These are phyloP conservation scores for Caenorhabditis imperialis DNA, from an alignment of 2,888 invertebrate genomes.

Conservation along the genomic window DNA sequence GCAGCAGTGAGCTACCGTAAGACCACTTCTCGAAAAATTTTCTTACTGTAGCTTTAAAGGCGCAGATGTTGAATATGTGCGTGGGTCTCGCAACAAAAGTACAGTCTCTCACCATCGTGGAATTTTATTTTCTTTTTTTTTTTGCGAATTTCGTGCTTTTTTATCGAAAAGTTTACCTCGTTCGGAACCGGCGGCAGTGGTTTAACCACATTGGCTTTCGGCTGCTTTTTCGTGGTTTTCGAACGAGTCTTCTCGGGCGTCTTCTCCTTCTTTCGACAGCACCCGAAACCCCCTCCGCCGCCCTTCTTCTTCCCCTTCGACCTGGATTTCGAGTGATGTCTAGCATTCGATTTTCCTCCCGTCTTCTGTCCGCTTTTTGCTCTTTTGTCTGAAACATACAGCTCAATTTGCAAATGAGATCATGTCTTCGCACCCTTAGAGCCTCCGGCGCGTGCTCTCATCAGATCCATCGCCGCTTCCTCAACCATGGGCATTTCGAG, in stretches of 20 bases:
- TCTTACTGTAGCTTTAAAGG: constrained; percentile 14
- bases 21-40: too few relatives aligned
- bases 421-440: neutral
- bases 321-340: constrained; percentile 8
- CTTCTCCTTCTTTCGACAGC: constrained; percentile 19
- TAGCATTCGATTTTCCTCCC: constrained; percentile 1
- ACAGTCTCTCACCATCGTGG: too few relatives aligned
- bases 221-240: constrained; percentile 14
- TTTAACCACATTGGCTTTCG: neutral
- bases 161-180: constrained; percentile 11
- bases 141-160: too few relatives aligned
- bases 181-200: constrained; percentile 13
- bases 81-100: constrained; percentile 5
- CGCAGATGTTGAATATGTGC: neutral
- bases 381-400: neutral
- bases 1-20: too few relatives aligned
- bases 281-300: neutral
- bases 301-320: constrained; percentile 30
- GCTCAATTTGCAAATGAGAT: too few relatives aligned
- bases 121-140: too few relatives aligned
- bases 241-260: neutral
- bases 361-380: neutral
- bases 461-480: constrained; percentile 15
- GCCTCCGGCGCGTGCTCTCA: neutral
- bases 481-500: constrained; percentile 7